Conservation (phyloP, 2,113 vertebrate genomes). For the Mystacornis crossleyi region DNA sequence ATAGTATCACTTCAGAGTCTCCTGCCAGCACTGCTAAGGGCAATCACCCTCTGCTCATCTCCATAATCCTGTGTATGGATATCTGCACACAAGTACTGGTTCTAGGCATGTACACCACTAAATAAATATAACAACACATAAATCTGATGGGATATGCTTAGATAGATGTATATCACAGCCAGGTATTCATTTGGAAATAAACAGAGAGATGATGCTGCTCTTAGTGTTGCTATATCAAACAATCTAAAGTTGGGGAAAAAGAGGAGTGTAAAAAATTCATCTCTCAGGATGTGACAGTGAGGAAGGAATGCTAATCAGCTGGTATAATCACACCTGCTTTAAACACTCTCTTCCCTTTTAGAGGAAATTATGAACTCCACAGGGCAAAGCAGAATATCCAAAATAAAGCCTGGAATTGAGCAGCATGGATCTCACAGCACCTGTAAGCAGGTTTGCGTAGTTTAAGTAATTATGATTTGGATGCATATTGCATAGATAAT, state of each 20-base stretch:
- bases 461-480: conserved; percentile 38
- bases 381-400: neutral
- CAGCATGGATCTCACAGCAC: neutral
- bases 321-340: conserved; percentile 7
- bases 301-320: conserved; percentile 12
- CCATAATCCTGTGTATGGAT: neutral
- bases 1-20: neutral
- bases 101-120: neutral
- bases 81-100: neutral
- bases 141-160: neutral
- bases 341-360: neutral
- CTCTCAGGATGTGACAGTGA: neutral
- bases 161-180: neutral
- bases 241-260: neutral
- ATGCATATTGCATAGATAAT: conserved; percentile 3
- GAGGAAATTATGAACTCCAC: conserved; percentile 1
- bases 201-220: neutral
- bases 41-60: neutral
- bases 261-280: neutral
- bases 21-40: neutral
- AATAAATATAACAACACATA: neutral
- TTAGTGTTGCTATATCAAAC: neutral
- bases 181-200: neutral
- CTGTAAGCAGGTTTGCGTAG: neutral
- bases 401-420: neutral